Evolutionary conservation across 1,140 invertebrate genomes (phyloP).

Genomic region (Heliothis virescens): DNA sequence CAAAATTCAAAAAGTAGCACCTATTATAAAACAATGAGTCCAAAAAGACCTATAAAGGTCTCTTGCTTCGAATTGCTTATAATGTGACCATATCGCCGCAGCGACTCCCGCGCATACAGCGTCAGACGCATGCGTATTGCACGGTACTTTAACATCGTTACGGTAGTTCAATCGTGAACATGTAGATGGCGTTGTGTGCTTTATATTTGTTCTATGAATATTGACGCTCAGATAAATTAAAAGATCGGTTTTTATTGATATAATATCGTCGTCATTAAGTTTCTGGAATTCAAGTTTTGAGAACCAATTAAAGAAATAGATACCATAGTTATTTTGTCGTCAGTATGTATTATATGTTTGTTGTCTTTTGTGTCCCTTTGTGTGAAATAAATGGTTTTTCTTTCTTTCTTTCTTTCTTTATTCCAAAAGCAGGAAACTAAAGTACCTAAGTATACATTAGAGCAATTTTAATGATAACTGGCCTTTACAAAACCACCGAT

Average conservation of each 20-base stretch:
- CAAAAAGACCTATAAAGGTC: constrained; percentile 35
- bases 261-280: too few relatives aligned
- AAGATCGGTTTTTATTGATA: not conserved
- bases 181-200: constrained; percentile 15
- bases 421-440: not conserved
- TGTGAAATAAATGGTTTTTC: too few relatives aligned
- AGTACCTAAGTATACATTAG: not conserved
- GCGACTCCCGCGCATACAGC: constrained; percentile 3
- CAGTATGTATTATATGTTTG: too few relatives aligned
- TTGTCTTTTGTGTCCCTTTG: too few relatives aligned
- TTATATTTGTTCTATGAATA: not conserved
- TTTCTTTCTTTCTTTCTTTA: too few relatives aligned
- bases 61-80: constrained; percentile 25
- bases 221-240: constrained; percentile 8
- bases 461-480: not conserved
- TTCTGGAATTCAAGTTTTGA: too few relatives aligned
- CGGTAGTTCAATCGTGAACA: not conserved
- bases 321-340: too few relatives aligned
- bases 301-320: too few relatives aligned
- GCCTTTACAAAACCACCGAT: not conserved
- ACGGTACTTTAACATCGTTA: constrained; percentile 20
- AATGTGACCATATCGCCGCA: constrained; percentile 34
- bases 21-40: constrained; percentile 28
- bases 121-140: constrained; percentile 1
- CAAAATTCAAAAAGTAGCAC: not conserved